Percentiles rank a stretch among this genome's conserved stretches.
Conservation (phyloP, 2,797 vertebrate species). For the Thaleichthys pacificus region DNA sequence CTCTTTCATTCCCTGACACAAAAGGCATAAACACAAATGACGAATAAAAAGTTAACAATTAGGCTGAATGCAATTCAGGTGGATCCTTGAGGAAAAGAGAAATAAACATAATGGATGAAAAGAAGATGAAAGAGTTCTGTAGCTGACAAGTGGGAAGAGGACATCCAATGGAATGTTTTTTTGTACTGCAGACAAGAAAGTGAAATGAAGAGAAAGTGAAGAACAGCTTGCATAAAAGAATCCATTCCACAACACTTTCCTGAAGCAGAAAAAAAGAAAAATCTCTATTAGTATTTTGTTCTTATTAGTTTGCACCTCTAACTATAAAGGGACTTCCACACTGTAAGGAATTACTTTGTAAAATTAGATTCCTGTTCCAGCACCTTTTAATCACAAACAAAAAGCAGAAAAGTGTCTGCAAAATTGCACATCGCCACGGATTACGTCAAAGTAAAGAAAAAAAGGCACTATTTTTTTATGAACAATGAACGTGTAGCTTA, state of each 20-base stretch:
- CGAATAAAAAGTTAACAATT: conserved; percentile 75
- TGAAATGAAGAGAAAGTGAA: conserved; percentile 70
- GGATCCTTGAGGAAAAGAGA: conserved; percentile 69
- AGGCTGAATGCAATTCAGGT: conserved; percentile 77
- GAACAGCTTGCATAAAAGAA: conserved; percentile 77
- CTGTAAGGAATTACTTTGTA: conserved; percentile 86
- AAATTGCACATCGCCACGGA: conserved; percentile 95
- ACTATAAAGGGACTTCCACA: conserved; percentile 85
- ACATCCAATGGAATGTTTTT: conserved; percentile 71
- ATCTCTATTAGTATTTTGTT: conserved; percentile 74
- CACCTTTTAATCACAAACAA: conserved; percentile 87
- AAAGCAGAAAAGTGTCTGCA: conserved; percentile 85
- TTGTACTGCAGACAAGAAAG: conserved; percentile 34
- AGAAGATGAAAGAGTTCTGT: conserved; percentile 72
- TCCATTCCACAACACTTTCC: conserved; percentile 73
- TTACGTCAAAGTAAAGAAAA: conserved; percentile 94
- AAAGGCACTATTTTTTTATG: conserved; percentile 97
- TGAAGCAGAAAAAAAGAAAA: conserved; percentile 67
- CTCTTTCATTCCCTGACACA: conserved; percentile 74
- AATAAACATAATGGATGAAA: conserved; percentile 63
- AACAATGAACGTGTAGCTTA: conserved; percentile 92
- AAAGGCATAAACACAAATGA: conserved; percentile 75
- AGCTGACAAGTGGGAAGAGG: conserved; percentile 72
- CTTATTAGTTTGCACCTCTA: conserved; percentile 83
- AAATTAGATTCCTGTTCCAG: conserved; percentile 87